Conservation (phyloP, 2,113 vertebrate species). For the Platichthys stellatus region DNA sequence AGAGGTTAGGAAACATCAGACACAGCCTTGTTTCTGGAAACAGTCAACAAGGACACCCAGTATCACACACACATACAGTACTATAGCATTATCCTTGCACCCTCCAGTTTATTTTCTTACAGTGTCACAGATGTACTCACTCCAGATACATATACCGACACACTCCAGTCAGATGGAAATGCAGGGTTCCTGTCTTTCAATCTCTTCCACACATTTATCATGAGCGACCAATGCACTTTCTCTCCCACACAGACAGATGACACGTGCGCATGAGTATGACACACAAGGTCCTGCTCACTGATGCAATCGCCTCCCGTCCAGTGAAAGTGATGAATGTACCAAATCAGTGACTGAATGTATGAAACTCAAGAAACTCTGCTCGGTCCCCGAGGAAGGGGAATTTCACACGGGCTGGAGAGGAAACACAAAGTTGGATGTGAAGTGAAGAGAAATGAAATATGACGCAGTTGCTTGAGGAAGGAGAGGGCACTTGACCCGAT, state of each 20-base stretch:
- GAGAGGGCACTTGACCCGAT: slow-evolving; percentile 11
- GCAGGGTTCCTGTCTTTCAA: slow-evolving; percentile 38
- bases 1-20: not conserved
- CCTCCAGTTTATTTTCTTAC: not conserved
- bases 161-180: slow-evolving; percentile 17
- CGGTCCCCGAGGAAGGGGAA: no score
- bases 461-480: slow-evolving; percentile 12
- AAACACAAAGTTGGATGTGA: no score
- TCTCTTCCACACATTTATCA: slow-evolving; percentile 29
- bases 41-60: slow-evolving; percentile 1
- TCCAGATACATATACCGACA: slow-evolving; percentile 12
- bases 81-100: slow-evolving; percentile 6
- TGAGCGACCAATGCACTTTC: not conserved
- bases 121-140: not conserved
- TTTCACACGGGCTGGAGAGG: not conserved
- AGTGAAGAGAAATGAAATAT: not conserved
- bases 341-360: slow-evolving; percentile 67
- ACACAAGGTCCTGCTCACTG: slow-evolving; percentile 24
- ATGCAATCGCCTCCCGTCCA: slow-evolving; percentile 20
- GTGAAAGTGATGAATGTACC: slow-evolving; percentile 67
- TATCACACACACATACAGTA: slow-evolving; percentile 2
- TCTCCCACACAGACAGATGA: slow-evolving; percentile 18
- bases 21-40: slow-evolving; percentile 8
- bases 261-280: slow-evolving; percentile 8
- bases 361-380: slow-evolving; percentile 34